phyloP scores from a whole-genome alignment of 2,113 vertebrate species.

The Siniperca knerii region DNA sequence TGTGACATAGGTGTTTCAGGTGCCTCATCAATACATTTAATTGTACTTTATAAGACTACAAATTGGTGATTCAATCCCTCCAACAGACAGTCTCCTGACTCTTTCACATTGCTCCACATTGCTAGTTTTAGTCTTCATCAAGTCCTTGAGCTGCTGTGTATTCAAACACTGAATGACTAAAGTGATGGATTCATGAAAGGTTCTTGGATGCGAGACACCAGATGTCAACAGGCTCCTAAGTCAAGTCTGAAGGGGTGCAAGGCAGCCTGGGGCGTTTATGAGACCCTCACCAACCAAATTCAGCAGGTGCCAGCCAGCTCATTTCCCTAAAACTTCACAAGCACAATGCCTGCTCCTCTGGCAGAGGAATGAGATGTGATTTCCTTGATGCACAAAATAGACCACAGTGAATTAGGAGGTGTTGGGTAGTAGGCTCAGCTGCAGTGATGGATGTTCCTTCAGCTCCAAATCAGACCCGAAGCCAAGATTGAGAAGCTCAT shows the following conservation, averaged over 20 bases:
- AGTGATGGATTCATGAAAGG: constrained; percentile 12
- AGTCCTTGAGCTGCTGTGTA: background rate
- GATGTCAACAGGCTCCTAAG: constrained; percentile 13
- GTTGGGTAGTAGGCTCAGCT: constrained; percentile 17
- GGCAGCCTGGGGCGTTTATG: constrained; percentile 19
- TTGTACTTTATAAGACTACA: constrained; percentile 5
- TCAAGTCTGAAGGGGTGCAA: background rate
- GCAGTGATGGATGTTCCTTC: constrained; percentile 60
- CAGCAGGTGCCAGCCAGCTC: constrained; percentile 20
- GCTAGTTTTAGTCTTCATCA: background rate
- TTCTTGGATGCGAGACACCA: constrained; percentile 1
- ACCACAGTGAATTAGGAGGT: constrained; percentile 28
- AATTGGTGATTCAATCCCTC: background rate
- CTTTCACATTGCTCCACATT: background rate
- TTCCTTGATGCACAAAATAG: constrained; percentile 54
- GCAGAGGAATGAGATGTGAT: constrained; percentile 42
- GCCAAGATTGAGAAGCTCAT: constrained; percentile 62
- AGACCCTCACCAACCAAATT: constrained; percentile 30
- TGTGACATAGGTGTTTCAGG: background rate
- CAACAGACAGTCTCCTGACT: background rate
- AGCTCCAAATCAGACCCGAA: constrained; percentile 46
- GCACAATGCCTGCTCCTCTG: constrained; percentile 5
- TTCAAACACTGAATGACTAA: background rate
- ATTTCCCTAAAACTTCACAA: constrained; percentile 40
- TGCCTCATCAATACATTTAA: background rate